Percentiles rank a stretch among this genome's conserved stretches.
Conservation (phyloP, 2,888 invertebrate species). For the Drosophila lutescens region DNA sequence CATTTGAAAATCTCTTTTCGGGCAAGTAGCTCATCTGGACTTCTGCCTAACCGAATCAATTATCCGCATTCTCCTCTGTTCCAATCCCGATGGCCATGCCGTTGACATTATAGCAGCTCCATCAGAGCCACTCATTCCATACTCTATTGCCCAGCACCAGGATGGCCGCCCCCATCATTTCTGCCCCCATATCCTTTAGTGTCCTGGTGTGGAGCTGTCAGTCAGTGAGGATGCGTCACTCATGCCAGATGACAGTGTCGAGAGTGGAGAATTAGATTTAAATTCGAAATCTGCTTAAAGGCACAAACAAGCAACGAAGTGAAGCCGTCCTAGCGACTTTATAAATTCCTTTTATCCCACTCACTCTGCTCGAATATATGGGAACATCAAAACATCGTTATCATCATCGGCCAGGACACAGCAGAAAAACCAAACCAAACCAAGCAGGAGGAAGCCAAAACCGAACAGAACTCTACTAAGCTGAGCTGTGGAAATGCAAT, state of each 20-base stretch:
- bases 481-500: constrained; percentile 38
- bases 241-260: constrained; percentile 68
- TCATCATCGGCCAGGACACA: constrained; percentile 24
- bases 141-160: constrained; percentile 30
- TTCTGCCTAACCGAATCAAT: constrained; percentile 38
- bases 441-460: constrained; percentile 9
- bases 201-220: constrained; percentile 43
- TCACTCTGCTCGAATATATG: constrained; percentile 29
- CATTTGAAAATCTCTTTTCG: constrained; percentile 25
- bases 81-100: constrained; percentile 41
- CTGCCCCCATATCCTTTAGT: constrained; percentile 9
- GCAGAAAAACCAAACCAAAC: background rate
- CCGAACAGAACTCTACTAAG: constrained; percentile 14
- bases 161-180: constrained; percentile 11
- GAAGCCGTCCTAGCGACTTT: constrained; percentile 46
- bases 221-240: constrained; percentile 66
- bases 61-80: constrained; percentile 25
- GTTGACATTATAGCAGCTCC: constrained; percentile 59
- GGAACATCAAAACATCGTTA: constrained; percentile 46
- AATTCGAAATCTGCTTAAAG: constrained; percentile 57
- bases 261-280: constrained; percentile 74
- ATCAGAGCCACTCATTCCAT: constrained; percentile 43
- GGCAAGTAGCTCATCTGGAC: constrained; percentile 33
- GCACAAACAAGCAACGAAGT: constrained; percentile 42
- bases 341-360: constrained; percentile 50